A percentile compares a stretch with the other conserved stretches of the same genome.
These are phyloP conservation scores for Datnioides undecimradiatus DNA, from an alignment of 2,113 vertebrate genomes.

Conservation along the genomic window DNA sequence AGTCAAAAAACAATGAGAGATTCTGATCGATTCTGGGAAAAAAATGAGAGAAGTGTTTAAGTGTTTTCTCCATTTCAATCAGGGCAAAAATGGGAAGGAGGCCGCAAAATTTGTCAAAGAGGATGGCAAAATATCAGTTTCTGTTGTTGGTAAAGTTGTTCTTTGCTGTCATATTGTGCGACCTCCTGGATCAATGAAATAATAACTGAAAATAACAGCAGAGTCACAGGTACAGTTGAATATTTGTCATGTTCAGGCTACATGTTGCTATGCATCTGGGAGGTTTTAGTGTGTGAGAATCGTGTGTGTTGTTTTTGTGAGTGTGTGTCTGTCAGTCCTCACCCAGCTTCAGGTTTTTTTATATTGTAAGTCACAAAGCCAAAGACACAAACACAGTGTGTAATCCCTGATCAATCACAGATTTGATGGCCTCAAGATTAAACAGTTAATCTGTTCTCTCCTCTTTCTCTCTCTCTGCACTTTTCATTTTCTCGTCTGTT, in stretches of 20 bases:
- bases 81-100: neutral
- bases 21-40: slow-evolving; percentile 28
- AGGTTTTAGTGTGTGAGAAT: neutral
- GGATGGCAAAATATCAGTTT: slow-evolving; percentile 17
- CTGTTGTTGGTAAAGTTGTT: neutral
- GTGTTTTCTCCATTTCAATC: slow-evolving; percentile 27
- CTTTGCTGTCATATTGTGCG: neutral
- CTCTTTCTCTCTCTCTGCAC: slow-evolving; percentile 38
- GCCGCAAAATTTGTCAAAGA: slow-evolving; percentile 19
- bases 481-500: slow-evolving; percentile 49
- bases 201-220: neutral
- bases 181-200: neutral
- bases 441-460: slow-evolving; percentile 70
- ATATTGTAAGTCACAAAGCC: slow-evolving; percentile 36
- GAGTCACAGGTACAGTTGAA: neutral
- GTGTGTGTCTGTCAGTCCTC: neutral
- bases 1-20: slow-evolving; percentile 54
- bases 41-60: neutral
- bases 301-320: neutral
- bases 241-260: neutral
- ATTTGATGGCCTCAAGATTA: slow-evolving; percentile 78
- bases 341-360: slow-evolving; percentile 25
- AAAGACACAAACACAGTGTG: slow-evolving; percentile 48
- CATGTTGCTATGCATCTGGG: neutral
- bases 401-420: slow-evolving; percentile 80